These are phyloP conservation scores for Aselliscus stoliczkanus DNA, from an alignment of 2,797 vertebrate species.

Conservation along the genomic window DNA sequence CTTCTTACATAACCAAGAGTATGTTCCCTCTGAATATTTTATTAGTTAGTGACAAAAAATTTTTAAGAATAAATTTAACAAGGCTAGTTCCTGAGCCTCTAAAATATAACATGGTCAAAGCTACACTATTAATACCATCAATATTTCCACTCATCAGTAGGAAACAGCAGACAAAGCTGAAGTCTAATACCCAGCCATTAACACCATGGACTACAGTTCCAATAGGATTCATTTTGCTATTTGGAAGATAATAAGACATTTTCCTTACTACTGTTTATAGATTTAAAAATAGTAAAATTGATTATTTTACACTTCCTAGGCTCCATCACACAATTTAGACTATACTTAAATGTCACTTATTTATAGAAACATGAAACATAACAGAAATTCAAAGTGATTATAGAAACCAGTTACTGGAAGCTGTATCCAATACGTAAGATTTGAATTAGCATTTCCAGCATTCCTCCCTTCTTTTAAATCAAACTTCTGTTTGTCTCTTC, in stretches of 20 bases:
- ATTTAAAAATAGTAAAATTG: background rate
- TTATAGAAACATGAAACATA: background rate
- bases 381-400: background rate
- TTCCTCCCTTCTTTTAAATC: background rate
- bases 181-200: background rate
- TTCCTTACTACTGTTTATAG: background rate
- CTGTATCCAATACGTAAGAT: background rate
- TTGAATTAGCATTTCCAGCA: conserved; percentile 6
- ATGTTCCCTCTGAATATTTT: conserved; percentile 7
- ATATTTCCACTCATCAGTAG: conserved; percentile 17
- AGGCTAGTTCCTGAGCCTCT: background rate
- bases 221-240: background rate
- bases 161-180: background rate
- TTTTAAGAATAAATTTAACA: conserved; percentile 33
- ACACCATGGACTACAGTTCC: background rate
- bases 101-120: conserved; percentile 9
- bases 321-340: conserved; percentile 2
- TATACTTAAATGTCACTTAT: background rate
- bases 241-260: background rate
- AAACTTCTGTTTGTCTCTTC: background rate
- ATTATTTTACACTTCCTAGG: conserved; percentile 7
- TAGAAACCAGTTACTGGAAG: background rate
- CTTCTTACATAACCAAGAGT: background rate
- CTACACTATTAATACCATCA: background rate
- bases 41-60: background rate